Evolutionary conservation across 2,797 vertebrate species (phyloP).

Genomic region (Chiloscyllium punctatum): DNA sequence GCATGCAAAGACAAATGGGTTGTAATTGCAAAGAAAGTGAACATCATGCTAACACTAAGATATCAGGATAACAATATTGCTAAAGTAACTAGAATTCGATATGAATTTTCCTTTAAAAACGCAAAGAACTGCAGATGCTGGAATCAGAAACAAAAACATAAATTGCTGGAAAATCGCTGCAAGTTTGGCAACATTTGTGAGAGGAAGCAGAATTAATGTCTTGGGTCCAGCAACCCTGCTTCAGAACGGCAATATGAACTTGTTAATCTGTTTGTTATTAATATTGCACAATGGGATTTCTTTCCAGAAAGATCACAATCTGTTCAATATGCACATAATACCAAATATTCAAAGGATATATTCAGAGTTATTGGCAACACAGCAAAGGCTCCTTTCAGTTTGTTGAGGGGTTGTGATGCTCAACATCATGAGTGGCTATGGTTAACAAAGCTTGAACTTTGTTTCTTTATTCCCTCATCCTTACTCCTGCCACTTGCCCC

Average conservation of each 20-base stretch:
- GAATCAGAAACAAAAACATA: too few species aligned
- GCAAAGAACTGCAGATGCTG: too few species aligned
- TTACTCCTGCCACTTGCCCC: too few species aligned
- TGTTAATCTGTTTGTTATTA: neutral
- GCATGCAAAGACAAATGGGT: neutral
- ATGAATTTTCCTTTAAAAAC: too few species aligned
- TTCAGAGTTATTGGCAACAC: neutral
- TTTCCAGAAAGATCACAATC: neutral
- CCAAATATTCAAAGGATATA: neutral
- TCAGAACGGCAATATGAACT: neutral
- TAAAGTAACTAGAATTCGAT: neutral
- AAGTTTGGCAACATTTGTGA: too few species aligned
- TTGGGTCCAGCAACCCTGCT: too few species aligned
- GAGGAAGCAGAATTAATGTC: too few species aligned
- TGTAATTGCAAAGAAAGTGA: neutral
- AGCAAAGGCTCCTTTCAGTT: neutral
- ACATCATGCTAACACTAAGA: neutral
- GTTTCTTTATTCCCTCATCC: neutral
- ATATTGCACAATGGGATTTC: neutral
- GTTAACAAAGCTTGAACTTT: neutral
- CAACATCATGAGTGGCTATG: neutral
- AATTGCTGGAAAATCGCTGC: too few species aligned
- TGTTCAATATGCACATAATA: neutral
- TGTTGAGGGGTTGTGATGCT: neutral
- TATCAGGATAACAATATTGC: neutral